Base-by-base conservation (phyloP, 2,797 vertebrate genomes). In the Cheirogaleus major region DNA sequence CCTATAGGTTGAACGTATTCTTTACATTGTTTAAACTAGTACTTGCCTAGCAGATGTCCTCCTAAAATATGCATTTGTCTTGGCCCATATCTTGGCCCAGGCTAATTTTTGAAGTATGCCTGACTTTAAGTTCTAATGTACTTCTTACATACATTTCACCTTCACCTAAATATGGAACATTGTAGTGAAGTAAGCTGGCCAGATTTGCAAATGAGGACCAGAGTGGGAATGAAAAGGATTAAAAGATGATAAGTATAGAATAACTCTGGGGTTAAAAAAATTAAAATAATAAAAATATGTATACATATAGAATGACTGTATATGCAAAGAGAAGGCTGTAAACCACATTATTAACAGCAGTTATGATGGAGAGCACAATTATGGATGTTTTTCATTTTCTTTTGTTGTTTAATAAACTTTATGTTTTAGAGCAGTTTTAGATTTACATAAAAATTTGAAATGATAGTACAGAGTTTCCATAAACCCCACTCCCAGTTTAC, bases 401-500 rank as follows among this genome's bases (percentile, higher is more conserved):
- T 80, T 75, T 82, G 25, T 81, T 87, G 48, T 88, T 72, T 83
- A 85, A 91, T 91, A 70, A 65, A 52, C 23, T 85, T 57, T 11
- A 35, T 23, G 48, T 88, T 75, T 69, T 82, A 73, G 35, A 91
- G 35, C 6, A 41, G 38, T 75, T 90, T 96, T 67, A 89, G 67
- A 72, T 48, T 83, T 50, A 89, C n/a, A 61, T 30, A 87, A 93
- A 95, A 38, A 3, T 63, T n/a, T 93, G 63, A 75, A 86, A 65
- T 57, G 17, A 48, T 79, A 43, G 14, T 8, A 59, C n/a, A 52
- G 84, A 76, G 89, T 90, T 83, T 45, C 59, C 43, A 25, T n/a
- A 59, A 81, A 30, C 38, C 15, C n/a, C 14, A 55, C 43, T 92
- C 43, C 69, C 52, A 70, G 10, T 89, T 80, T 72, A 75, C 2